Evolutionary conservation across 1,140 invertebrate species (phyloP).

Genomic region (Brachionus manjavacas): DNA sequence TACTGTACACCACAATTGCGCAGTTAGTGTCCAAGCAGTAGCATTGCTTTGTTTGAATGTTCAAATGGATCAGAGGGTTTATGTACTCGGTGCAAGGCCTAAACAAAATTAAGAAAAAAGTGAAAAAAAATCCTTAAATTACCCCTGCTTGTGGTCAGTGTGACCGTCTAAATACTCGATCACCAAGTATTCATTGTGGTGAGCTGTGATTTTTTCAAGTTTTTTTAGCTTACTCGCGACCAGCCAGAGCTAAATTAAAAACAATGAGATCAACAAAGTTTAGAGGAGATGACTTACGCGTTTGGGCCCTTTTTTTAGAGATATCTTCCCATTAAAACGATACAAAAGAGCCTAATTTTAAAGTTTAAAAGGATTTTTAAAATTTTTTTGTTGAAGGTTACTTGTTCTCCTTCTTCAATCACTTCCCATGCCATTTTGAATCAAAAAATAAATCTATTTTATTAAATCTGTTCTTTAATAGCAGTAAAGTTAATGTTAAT

Average conservation of each 20-base stretch:
- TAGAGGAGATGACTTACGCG: neutral
- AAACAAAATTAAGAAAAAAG: neutral
- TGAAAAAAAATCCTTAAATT: neutral
- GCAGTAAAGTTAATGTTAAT: neutral
- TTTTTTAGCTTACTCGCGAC: conserved; percentile 2
- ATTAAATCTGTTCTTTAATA: neutral
- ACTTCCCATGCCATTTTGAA: conserved; percentile 18
- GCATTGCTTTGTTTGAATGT: neutral
- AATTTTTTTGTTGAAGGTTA: neutral
- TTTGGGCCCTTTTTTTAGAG: conserved; percentile 15
- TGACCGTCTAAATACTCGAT: conserved; percentile 49
- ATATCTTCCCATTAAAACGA: conserved; percentile 24
- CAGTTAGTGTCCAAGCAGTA: conserved; percentile 28
- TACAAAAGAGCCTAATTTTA: conserved; percentile 10
- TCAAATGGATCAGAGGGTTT: neutral
- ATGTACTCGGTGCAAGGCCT: neutral
- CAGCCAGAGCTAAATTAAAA: conserved; percentile 10
- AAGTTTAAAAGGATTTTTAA: neutral
- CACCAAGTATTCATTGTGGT: conserved; percentile 47
- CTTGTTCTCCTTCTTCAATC: conserved; percentile 30
- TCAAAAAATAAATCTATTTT: neutral
- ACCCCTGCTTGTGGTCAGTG: conserved; percentile 52
- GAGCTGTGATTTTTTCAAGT: conserved; percentile 18
- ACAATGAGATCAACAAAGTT: neutral
- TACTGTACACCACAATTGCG: neutral